A percentile compares a stretch with the other conserved stretches of the same genome.
These are phyloP conservation scores for Acanthosoma haemorrhoidale DNA, from an alignment of 2,888 invertebrate species.

Conservation along the genomic window DNA sequence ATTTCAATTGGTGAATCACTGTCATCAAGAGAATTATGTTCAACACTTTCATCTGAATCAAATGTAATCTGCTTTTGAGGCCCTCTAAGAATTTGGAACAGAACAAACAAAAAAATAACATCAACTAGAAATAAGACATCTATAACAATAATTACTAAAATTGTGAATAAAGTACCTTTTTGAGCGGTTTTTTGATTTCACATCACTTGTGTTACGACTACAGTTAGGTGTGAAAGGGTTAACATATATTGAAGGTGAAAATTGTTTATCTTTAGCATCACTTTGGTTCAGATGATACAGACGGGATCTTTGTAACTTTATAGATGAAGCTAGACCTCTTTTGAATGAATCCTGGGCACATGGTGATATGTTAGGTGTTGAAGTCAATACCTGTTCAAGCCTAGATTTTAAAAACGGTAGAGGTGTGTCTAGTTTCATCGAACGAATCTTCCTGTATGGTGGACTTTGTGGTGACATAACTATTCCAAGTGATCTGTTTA, in stretches of 20 bases:
- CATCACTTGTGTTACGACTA: not conserved
- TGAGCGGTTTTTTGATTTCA: conserved; percentile 21
- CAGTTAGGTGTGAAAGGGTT: conserved; percentile 27
- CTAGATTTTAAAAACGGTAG: conserved; percentile 30
- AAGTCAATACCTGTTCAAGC: conserved; percentile 25
- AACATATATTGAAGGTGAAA: conserved; percentile 20
- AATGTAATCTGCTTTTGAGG: conserved; percentile 25
- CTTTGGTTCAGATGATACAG: not conserved
- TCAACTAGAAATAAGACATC: not conserved
- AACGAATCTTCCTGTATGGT: conserved; percentile 34
- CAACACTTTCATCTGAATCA: conserved; percentile 26
- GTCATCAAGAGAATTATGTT: conserved; percentile 10
- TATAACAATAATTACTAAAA: not conserved
- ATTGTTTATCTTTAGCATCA: conserved; percentile 21
- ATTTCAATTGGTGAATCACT: conserved; percentile 11
- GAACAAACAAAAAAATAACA: not conserved
- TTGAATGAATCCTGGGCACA: conserved; percentile 21
- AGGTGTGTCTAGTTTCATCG: conserved; percentile 37
- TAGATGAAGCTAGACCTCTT: conserved; percentile 19
- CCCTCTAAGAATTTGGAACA: not conserved
- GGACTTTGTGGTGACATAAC: conserved; percentile 37
- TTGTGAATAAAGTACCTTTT: conserved; percentile 17
- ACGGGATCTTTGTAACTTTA: conserved; percentile 22
- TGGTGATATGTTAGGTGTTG: conserved; percentile 33
- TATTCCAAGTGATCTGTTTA: conserved; percentile 36